These are phyloP conservation scores for Zosterops hypoxanthus DNA, from an alignment of 2,113 vertebrate genomes.

Conservation along the genomic window DNA sequence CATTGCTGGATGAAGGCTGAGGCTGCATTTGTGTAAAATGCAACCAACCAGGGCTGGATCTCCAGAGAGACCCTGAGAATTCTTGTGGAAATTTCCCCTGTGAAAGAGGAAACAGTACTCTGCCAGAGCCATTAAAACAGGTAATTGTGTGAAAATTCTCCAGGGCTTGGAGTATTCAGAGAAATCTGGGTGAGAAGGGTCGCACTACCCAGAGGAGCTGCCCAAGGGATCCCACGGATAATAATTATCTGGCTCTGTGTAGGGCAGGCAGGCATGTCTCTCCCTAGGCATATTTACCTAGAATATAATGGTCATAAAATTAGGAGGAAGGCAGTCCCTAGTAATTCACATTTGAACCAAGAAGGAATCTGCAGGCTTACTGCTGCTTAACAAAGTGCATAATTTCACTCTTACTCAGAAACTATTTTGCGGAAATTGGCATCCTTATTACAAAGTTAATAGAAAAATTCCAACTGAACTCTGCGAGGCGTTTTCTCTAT, in stretches of 20 bases:
- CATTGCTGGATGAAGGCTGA: background rate
- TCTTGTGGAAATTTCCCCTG: background rate
- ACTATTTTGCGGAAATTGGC: slow-evolving; percentile 60
- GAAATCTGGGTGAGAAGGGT: background rate
- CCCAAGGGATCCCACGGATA: background rate
- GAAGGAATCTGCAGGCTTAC: background rate
- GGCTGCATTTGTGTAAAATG: background rate
- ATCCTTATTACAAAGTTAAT: slow-evolving; percentile 64
- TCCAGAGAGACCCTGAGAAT: background rate
- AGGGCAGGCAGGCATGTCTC: background rate
- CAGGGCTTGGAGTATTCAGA: background rate
- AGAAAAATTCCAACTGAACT: slow-evolving; percentile 66
- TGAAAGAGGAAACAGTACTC: background rate
- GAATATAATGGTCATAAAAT: background rate
- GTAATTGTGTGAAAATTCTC: background rate
- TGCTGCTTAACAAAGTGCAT: slow-evolving; percentile 7
- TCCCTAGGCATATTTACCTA: background rate
- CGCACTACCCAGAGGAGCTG: background rate
- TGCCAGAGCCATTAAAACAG: background rate
- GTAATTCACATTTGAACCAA: background rate
- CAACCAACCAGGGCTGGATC: background rate
- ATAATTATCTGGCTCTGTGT: background rate
- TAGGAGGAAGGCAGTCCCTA: background rate
- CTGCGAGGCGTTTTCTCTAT: slow-evolving; percentile 36
- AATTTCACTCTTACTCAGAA: slow-evolving; percentile 25